Conservation (phyloP, 2,888 invertebrate genomes). For the Campoplex capitator region DNA sequence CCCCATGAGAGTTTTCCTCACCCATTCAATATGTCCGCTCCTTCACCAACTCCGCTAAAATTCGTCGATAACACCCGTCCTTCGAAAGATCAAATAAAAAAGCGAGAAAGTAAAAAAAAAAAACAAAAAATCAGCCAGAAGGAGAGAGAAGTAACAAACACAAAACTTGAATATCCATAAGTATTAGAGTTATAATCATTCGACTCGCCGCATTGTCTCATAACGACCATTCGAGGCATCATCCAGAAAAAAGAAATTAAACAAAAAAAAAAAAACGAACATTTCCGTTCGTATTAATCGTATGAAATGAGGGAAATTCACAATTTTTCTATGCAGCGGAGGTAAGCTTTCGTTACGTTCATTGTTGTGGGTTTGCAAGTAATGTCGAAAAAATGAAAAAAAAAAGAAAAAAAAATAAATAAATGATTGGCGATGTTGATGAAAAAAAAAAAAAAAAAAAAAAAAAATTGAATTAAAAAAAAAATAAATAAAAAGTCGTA, state of each 20-base stretch:
- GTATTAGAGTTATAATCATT: slow-evolving; percentile 66
- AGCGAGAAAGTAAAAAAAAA: slow-evolving; percentile 21
- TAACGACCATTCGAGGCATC: slow-evolving; percentile 63
- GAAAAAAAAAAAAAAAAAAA: not conserved
- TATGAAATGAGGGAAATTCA: slow-evolving; percentile 47
- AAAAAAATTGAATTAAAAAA: not conserved
- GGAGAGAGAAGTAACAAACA: slow-evolving; percentile 12
- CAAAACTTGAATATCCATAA: slow-evolving; percentile 59
- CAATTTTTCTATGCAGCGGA: slow-evolving; percentile 64
- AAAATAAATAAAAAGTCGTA: not conserved
- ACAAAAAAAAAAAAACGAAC: slow-evolving; percentile 7
- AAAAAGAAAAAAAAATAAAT: slow-evolving; percentile 5
- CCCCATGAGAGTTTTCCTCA: slow-evolving; percentile 47
- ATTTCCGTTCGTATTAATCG: slow-evolving; percentile 21
- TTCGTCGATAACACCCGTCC: slow-evolving; percentile 61
- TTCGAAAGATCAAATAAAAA: slow-evolving; percentile 51
- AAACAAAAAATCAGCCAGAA: not conserved
- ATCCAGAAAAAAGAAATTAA: not conserved
- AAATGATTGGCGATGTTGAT: not conserved
- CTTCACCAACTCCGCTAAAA: slow-evolving; percentile 30
- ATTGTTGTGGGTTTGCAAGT: slow-evolving; percentile 67
- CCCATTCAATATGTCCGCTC: slow-evolving; percentile 51
- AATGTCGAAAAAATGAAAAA: not conserved
- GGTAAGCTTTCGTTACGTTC: slow-evolving; percentile 64
- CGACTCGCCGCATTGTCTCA: slow-evolving; percentile 68